These are phyloP conservation scores for Calyptommatus sinebrachiatus DNA, from an alignment of 2,113 vertebrate species.

Conservation along the genomic window DNA sequence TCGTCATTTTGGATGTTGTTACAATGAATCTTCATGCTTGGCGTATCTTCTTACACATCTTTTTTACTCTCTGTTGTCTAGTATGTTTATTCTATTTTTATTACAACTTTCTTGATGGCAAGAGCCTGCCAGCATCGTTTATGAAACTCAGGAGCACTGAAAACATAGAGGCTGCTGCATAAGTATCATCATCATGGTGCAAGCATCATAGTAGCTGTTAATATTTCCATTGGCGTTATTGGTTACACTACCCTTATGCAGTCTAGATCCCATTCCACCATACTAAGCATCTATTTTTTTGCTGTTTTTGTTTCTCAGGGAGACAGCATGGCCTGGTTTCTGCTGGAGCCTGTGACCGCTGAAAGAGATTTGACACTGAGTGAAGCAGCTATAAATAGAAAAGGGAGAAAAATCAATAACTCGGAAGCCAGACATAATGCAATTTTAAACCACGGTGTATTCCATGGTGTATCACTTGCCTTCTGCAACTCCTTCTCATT, in stretches of 20 bases:
- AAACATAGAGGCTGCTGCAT: not conserved
- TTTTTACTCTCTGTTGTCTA: not conserved
- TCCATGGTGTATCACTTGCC: not conserved
- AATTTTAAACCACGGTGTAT: constrained; percentile 1
- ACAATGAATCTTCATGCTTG: not conserved
- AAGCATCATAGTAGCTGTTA: not conserved
- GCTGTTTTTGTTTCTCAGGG: not conserved
- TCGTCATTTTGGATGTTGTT: not conserved
- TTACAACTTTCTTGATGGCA: not conserved
- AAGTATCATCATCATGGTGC: no score
- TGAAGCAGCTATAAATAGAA: constrained; percentile 26
- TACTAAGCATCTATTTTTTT: not conserved
- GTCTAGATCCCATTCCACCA: not conserved
- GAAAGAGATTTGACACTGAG: constrained; percentile 18
- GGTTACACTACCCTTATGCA: not conserved
- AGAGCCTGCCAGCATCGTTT: not conserved
- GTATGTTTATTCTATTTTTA: not conserved
- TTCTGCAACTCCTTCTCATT: not conserved
- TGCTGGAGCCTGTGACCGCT: not conserved
- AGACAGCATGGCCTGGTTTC: not conserved
- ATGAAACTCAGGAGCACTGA: not conserved
- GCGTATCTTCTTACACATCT: not conserved
- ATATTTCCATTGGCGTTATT: not conserved
- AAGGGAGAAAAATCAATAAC: constrained; percentile 13
- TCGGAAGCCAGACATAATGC: not conserved